Percentiles rank a stretch among this genome's conserved stretches.
These are phyloP conservation scores for Anthophora plumipes DNA, from an alignment of 2,888 invertebrate species.

Conservation along the genomic window DNA sequence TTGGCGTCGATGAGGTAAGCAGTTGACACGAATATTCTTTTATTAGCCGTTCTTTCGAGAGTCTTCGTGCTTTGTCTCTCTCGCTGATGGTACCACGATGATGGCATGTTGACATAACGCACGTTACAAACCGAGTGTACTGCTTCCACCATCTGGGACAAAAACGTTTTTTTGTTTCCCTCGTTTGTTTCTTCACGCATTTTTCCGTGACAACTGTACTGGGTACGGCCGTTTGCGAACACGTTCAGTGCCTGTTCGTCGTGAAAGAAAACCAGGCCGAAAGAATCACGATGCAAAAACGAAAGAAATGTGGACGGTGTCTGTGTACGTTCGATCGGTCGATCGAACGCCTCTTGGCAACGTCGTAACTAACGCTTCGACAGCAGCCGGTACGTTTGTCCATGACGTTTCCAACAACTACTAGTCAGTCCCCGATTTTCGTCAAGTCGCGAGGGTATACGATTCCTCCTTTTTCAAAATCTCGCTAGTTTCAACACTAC, in stretches of 20 bases:
- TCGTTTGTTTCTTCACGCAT: not conserved
- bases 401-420: constrained; percentile 82
- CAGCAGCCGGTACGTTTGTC: constrained; percentile 59
- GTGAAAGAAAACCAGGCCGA: not conserved
- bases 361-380: constrained; percentile 59
- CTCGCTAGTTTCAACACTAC: not conserved
- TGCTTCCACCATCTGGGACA: constrained; percentile 14
- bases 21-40: constrained; percentile 35
- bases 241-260: constrained; percentile 12
- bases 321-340: constrained; percentile 28
- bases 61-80: constrained; percentile 57
- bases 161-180: constrained; percentile 6
- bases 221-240: constrained; percentile 17
- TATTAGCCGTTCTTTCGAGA: constrained; percentile 48
- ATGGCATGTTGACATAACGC: constrained; percentile 35
- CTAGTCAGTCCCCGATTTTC: constrained; percentile 83
- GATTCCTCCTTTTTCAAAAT: constrained; percentile 23
- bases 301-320: not conserved
- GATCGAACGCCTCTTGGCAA: constrained; percentile 36
- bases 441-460: constrained; percentile 43
- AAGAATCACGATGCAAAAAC: not conserved
- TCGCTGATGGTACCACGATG: constrained; percentile 34
- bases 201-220: constrained; percentile 4
- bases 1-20: constrained; percentile 97
- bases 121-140: constrained; percentile 15